Percentiles rank a stretch among this genome's conserved stretches.
These are phyloP conservation scores for Sarcophaga subvicina DNA, from an alignment of 2,888 invertebrate genomes.

Conservation along the genomic window DNA sequence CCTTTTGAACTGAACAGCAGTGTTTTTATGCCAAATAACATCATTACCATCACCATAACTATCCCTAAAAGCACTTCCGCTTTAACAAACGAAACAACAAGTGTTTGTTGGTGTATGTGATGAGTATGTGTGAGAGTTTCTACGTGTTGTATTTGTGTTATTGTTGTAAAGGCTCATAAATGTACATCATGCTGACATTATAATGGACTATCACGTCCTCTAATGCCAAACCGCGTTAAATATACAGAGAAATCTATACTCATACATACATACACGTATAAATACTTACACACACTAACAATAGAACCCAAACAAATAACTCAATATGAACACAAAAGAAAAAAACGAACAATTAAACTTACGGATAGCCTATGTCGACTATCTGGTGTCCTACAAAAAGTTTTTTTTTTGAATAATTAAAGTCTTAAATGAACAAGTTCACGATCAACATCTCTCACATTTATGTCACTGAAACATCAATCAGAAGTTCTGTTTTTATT, in stretches of 20 bases:
- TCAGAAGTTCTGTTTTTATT: no score
- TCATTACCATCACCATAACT: background rate
- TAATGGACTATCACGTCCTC: constrained; percentile 57
- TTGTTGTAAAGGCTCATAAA: constrained; percentile 24
- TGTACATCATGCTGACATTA: constrained; percentile 58
- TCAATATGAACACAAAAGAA: constrained; percentile 31
- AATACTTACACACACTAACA: background rate
- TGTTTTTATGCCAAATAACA: background rate
- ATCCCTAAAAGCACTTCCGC: constrained; percentile 18
- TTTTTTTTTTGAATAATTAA: no score
- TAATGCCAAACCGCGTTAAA: constrained; percentile 59
- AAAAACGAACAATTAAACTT: background rate
- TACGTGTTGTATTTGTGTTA: background rate
- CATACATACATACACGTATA: background rate
- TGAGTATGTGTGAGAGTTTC: background rate
- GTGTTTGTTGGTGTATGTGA: constrained; percentile 29
- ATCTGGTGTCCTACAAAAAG: no score
- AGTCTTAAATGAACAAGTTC: no score
- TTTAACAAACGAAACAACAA: constrained; percentile 41
- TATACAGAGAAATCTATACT: background rate
- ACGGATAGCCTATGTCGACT: background rate
- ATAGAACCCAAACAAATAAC: constrained; percentile 32
- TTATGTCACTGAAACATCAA: no score
- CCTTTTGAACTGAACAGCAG: background rate
- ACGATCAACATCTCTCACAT: no score